Base-by-base conservation (phyloP, 2,888 invertebrate species). In the Zaprionus lineosus region DNA sequence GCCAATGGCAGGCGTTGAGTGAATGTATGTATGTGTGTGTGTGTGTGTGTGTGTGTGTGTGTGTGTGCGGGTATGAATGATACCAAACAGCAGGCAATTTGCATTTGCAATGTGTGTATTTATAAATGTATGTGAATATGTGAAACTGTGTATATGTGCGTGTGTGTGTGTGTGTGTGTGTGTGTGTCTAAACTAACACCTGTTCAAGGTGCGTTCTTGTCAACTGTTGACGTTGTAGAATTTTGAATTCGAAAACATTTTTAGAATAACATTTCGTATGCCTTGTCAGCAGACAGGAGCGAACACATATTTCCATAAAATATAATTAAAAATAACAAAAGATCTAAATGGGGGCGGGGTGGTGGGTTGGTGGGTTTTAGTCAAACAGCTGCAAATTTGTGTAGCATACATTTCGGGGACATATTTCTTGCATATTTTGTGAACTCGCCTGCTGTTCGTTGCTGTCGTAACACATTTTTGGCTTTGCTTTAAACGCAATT, bases 281-380 rank as follows among this genome's bases (percentile, higher is more conserved):
- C 55, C 79, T 60, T 79, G 83, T 75, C 65, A 72, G 58, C 74
- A 60, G 37, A 18, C 19, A 41, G n/a, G n/a, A n/a, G n/a, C n/a
- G n/a, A n/a, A n/a, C 33, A 43, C 37, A 46, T 56, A 74, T 67
- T 70, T 66, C 60, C 74, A 82, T 74, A 66, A 78, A 78, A 71
- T 77, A 84, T 81, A 79, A 79, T 77, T 84, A 84, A 78, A 78
- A 58, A 74, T 61, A 81, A 61, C 74, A 76, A 65, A 46, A 52
- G 36, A 14, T 40, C 16, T 26, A 37, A 8, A 9, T 5, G 1
- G 8, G 7, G 4, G 2, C 11, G 8, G 55, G 14, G 19, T 31
- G 36, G 1, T 2, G 4, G 12, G 7, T 7, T 19, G 37, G 1
- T 18, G 24, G n/a, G 19, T 31, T 8, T 44, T 29, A 51, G 12